Evolutionary conservation across 2,888 invertebrate genomes (phyloP), one percentile per base, ranked within the genome.

Genomic region (Clitarchus hookeri): DNA sequence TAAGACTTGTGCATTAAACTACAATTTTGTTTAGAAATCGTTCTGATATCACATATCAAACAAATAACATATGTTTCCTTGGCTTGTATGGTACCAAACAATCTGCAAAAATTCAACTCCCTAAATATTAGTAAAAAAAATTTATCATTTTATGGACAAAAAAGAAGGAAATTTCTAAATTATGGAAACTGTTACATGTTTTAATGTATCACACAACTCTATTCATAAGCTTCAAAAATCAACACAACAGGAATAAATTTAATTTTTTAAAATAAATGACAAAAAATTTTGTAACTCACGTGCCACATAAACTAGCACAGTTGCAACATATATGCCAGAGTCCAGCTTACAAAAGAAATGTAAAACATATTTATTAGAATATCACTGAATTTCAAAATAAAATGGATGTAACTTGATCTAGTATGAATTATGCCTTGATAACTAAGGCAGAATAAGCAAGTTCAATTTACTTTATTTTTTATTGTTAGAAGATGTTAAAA

Each of bases 241-340:
- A 65, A 65, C 65, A 65, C 65, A 65, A 16, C 48, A 65, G n/a
- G 9, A 82, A 6, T n/a, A 27, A 82, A 82, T 0, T 9, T 27
- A 16, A 4, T 11, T 27, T 82, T 82, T 27, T 9, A 9, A 80
- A 36, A 82, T 82, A 36, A 36, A 27, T 19, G 1, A 82, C 44
- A 82, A 82, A 85, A 83, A 84, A 84, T 85, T 85, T 89, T 88
- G 87, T 88, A 89, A 91, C 91, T 91, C 91, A 91, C 91, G 88
- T 87, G 89, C 88, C 86, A 91, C 91, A 91, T 91, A 91, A 89
- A 91, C 90, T 89, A 91, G 90, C 89, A 90, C 90, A 88, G 90
- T 91, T 89, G 90, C 90, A 90, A 91, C 90, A 90, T 90, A 91
- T 90, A 90, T 90, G 90, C 90, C 91, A 88, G 90, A 90, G 90